These are phyloP conservation scores for Orius insidiosus DNA, from an alignment of 1,140 invertebrate genomes.

Conservation along the genomic window DNA sequence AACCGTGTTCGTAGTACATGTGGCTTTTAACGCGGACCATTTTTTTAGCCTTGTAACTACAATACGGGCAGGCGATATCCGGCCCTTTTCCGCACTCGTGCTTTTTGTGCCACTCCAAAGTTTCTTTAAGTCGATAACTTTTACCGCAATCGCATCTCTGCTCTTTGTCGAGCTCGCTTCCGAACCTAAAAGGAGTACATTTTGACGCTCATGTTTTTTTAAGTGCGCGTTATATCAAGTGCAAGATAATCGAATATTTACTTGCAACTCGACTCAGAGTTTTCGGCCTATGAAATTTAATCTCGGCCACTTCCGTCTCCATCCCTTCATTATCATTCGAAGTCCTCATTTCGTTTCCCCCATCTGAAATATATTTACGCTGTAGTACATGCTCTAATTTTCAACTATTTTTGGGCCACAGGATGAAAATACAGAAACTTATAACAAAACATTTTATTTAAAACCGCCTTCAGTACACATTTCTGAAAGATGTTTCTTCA, in stretches of 20 bases:
- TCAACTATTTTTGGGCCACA: background rate
- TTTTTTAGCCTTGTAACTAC: conserved; percentile 28
- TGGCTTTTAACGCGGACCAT: conserved; percentile 22
- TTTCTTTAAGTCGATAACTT: conserved; percentile 12
- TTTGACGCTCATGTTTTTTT: too few relatives aligned
- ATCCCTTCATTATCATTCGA: background rate
- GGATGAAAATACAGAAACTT: too few relatives aligned
- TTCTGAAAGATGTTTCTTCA: conserved; percentile 5
- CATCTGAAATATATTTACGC: background rate
- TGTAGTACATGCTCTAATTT: background rate
- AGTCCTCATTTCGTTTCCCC: background rate
- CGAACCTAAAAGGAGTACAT: too few relatives aligned
- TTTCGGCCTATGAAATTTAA: too few relatives aligned
- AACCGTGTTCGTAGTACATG: conserved; percentile 12
- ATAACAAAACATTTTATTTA: too few relatives aligned
- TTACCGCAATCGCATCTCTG: conserved; percentile 4
- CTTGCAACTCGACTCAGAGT: too few relatives aligned
- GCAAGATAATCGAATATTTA: too few relatives aligned
- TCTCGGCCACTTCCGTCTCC: background rate
- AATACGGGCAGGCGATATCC: conserved; percentile 26
- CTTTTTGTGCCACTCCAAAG: conserved; percentile 27
- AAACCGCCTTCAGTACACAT: too few relatives aligned
- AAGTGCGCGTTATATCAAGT: too few relatives aligned
- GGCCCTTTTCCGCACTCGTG: conserved; percentile 28
- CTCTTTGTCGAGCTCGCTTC: background rate